A percentile compares a stretch with the other conserved stretches of the same genome.
Conservation (phyloP, 2,797 vertebrate species). For the Spea hammondii region DNA sequence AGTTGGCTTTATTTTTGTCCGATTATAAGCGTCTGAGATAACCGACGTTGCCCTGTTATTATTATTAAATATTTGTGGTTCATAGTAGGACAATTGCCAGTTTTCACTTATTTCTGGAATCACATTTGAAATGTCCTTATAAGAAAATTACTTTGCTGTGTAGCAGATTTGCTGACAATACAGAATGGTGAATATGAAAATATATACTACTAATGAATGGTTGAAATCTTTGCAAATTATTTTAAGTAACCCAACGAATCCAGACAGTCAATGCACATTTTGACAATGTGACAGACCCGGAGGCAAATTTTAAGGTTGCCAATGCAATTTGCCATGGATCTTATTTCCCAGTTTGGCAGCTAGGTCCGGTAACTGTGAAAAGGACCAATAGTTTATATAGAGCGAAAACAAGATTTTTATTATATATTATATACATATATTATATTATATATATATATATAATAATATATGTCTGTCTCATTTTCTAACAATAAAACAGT, state of each 20-base stretch:
- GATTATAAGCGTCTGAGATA: background rate
- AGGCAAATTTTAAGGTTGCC: constrained; percentile 48
- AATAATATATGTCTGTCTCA: background rate
- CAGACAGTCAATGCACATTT: constrained; percentile 39
- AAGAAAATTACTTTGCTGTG: constrained; percentile 21
- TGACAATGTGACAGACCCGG: constrained; percentile 51
- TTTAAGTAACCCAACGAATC: constrained; percentile 36
- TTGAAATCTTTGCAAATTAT: constrained; percentile 44
- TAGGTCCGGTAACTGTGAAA: constrained; percentile 33
- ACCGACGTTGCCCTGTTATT: background rate
- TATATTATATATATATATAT: background rate
- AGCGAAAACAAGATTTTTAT: constrained; percentile 37
- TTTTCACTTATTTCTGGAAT: constrained; percentile 25
- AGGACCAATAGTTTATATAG: constrained; percentile 8
- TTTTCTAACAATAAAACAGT: background rate
- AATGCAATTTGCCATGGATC: constrained; percentile 50
- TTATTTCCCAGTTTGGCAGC: constrained; percentile 45
- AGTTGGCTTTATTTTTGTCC: background rate
- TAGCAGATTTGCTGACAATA: constrained; percentile 45
- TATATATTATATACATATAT: background rate
- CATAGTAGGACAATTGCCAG: background rate
- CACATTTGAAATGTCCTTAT: constrained; percentile 12
- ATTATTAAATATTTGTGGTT: constrained; percentile 2
- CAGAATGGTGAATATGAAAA: constrained; percentile 38
- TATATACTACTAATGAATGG: constrained; percentile 46